Evolutionary conservation across 2,797 vertebrate species (phyloP).

Genomic region (Poeciliopsis turneri): DNA sequence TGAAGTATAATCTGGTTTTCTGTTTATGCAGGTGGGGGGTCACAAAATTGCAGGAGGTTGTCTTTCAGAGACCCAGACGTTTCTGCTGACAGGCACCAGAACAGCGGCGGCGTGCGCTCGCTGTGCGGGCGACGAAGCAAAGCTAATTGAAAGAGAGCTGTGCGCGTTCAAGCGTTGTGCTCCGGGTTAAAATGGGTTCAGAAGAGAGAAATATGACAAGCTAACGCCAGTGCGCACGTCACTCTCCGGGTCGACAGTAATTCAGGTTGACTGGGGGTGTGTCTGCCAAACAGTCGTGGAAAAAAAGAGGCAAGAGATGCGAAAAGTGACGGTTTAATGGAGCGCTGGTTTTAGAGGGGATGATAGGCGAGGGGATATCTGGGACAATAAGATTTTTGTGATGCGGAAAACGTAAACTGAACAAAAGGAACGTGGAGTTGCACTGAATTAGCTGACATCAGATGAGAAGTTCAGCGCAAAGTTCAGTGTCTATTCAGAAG

Average conservation of each 20-base stretch:
- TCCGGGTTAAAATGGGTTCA: neutral
- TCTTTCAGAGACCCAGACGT: neutral
- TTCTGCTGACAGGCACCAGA: constrained; percentile 23
- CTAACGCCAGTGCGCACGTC: constrained; percentile 1
- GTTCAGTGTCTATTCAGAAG: no score
- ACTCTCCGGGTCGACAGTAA: constrained; percentile 23
- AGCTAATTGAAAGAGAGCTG: constrained; percentile 32
- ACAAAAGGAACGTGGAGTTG: no score
- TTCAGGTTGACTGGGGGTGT: constrained; percentile 32
- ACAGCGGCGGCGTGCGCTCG: constrained; percentile 25
- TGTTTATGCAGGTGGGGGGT: neutral
- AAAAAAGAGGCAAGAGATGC: neutral
- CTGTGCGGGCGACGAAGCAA: constrained; percentile 32
- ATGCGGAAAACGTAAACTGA: no score
- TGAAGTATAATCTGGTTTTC: neutral
- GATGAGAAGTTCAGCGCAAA: no score
- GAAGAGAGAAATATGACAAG: constrained; percentile 16
- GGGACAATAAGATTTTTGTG: no score
- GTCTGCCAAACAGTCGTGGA: constrained; percentile 20
- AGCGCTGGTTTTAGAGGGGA: constrained; percentile 8
- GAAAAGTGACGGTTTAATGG: neutral
- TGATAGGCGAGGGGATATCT: neutral
- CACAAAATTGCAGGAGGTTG: constrained; percentile 6
- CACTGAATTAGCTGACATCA: no score
- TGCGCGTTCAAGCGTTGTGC: neutral